Evolutionary conservation across 2,888 invertebrate species (phyloP), one percentile per base, ranked within the genome.

Genomic region (Tetranychus piercei): DNA sequence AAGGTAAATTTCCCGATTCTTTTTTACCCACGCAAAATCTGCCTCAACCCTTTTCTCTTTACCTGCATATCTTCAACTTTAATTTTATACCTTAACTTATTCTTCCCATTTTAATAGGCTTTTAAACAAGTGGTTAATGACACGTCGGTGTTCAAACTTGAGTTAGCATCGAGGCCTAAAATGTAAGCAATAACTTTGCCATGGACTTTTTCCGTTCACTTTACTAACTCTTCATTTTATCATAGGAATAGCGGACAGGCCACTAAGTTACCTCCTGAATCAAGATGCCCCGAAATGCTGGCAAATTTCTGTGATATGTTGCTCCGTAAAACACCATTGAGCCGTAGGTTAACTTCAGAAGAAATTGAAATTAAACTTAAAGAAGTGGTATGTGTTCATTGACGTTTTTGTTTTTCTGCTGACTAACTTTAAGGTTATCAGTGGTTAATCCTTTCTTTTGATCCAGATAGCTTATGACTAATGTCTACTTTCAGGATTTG

Each of bases 291-390:
- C 0, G 99, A 99, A 84, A 87, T 99, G 77, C 86, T 99, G 80
- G 99, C 99, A 74, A 99, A 97, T 84, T 99, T 95, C 86, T 99
- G 99, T 88, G 99, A 99, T 88, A 94, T 99, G 92, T 85, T 99
- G 80, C 86, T 99, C 80, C 87, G 99, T 79, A 92, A 94, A 82
- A 97, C 96, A 74, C 94, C 94, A 44, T 85, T 97, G 78, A 95
- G 95, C 84, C 96, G 96, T 84, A 89, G 92, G 79, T 87, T 99
- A 77, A 95, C 95, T 22, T 91, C 90, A 78, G 97, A 99, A 82
- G 94, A 99, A 85, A 95, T 99, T 79, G 97, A 99, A 84, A 88
- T 87, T 77, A 89, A 94, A 81, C 86, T 99, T 77, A 89, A 87
- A 81, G 93, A 97, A 86, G 94, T 99, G 79, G 88, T 88, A 81